Base-by-base conservation (phyloP, 2,888 invertebrate species). In the Hypselothyrea guttata region DNA sequence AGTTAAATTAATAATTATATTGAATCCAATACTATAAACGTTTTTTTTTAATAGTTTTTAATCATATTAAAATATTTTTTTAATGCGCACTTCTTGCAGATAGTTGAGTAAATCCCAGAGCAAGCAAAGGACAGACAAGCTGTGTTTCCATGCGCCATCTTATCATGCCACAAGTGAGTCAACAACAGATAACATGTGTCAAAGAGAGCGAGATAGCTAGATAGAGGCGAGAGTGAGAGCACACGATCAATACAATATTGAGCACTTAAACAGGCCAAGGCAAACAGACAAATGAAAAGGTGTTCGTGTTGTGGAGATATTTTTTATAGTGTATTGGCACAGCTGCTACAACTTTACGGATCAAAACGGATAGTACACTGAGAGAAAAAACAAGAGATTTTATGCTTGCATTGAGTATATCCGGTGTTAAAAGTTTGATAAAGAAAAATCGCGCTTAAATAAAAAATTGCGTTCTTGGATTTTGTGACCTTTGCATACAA, bases 251-350 rank as follows among this genome's bases (percentile, higher is more conserved):
- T 52, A 33, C 68, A 48, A 61, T 71, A 61, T 45, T 48, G 66
- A 49, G 71, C 46, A 71, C 66, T 44, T 61, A 28, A 41, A 9
- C 42, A 30, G 2, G 18, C 45, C 37, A 48, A 11, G 35, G 35
- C 35, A 58, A 31, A 66, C 38, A 56, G 47, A 48, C 46, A 47
- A 30, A 68, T 54, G 55, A 45, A 75, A 75, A 75, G 70, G 72
- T 75, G 75, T 22, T n/a, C n/a, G n/a, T n/a, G n/a, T n/a, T n/a
- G n/a, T n/a, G n/a, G n/a, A 22, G 22, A 22, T 22, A 2, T 22
- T 22, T 22, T 22, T 22, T 22, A 22, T 22, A 22, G 22, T 22
- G 59, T 81, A 75, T 81, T 81, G 67, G 84, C 81, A 84, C 79
- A 81, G 79, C 79, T 81, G 79, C 75, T 71, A 58, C 41, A 63